phyloP scores from a whole-genome alignment of 2,113 vertebrate genomes.

The Mesoclemmys tuberculata region DNA sequence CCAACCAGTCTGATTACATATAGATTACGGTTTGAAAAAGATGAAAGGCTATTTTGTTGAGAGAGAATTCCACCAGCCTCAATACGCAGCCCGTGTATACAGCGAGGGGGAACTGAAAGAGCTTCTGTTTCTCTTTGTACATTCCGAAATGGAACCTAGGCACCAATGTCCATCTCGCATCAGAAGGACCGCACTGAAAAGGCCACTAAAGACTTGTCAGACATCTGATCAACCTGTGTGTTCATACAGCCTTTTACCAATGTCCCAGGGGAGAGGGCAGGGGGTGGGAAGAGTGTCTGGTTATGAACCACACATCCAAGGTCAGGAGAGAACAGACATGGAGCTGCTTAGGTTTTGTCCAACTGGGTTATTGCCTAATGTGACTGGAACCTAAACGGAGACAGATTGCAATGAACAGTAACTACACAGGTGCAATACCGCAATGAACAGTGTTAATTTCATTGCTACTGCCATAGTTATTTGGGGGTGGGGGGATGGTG shows the following conservation, averaged over 20 bases:
- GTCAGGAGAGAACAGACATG: neutral
- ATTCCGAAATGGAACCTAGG: conserved; percentile 49
- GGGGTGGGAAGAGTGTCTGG: neutral
- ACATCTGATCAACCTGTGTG: conserved; percentile 11
- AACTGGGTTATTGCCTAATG: neutral
- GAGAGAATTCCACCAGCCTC: conserved; percentile 54
- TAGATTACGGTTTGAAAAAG: conserved; percentile 20
- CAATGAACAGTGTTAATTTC: neutral
- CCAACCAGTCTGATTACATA: conserved; percentile 38
- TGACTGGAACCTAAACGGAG: neutral
- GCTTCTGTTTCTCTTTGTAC: conserved; percentile 59
- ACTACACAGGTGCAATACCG: neutral
- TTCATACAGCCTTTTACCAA: conserved; percentile 14
- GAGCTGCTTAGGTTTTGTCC: neutral
- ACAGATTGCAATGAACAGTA: neutral
- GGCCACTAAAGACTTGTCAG: conserved; percentile 52
- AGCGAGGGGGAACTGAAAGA: conserved; percentile 38
- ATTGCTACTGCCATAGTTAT: neutral
- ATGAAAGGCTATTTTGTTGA: conserved; percentile 64
- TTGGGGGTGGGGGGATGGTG: neutral
- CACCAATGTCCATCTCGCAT: neutral
- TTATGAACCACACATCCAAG: conserved; percentile 13
- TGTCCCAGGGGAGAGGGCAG: neutral
- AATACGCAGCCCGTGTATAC: conserved; percentile 10
- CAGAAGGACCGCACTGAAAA: conserved; percentile 8